Percentiles rank a stretch among this genome's conserved stretches.
phyloP scores from a whole-genome alignment of 2,113 vertebrate species.

The Ia io region DNA sequence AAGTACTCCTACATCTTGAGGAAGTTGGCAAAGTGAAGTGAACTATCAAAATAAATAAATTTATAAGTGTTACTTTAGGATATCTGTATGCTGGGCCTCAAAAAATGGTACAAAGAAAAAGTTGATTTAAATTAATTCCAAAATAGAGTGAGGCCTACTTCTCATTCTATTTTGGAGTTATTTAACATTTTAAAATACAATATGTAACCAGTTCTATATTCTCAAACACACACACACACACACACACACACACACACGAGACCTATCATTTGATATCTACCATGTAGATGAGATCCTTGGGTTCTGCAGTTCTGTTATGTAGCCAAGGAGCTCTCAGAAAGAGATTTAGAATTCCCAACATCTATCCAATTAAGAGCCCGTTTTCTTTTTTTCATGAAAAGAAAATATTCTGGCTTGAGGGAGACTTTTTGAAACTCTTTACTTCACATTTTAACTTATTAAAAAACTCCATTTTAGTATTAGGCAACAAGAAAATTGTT shows the following conservation, averaged over 20 bases:
- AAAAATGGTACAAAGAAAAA: conserved; percentile 1
- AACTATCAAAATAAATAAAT: conserved; percentile 50
- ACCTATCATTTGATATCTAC: neutral
- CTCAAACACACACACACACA: neutral
- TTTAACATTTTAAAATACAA: neutral
- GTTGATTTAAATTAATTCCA: conserved; percentile 21
- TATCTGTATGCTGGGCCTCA: neutral
- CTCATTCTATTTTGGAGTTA: neutral
- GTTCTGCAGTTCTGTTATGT: neutral
- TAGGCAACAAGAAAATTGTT: conserved; percentile 13
- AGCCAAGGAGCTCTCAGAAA: neutral
- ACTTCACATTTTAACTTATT: conserved; percentile 40
- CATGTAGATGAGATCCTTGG: neutral
- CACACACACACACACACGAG: neutral
- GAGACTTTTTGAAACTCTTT: neutral
- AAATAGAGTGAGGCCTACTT: neutral
- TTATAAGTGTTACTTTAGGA: conserved; percentile 4
- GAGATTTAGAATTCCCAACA: neutral
- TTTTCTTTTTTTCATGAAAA: neutral
- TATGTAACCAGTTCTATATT: conserved; percentile 4
- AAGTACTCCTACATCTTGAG: neutral
- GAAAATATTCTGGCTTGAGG: neutral
- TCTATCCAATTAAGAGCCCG: neutral
- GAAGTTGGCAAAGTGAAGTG: neutral
- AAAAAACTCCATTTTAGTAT: neutral